Percentiles rank a stretch among this genome's conserved stretches.
phyloP scores from a whole-genome alignment of 1,140 invertebrate genomes.

The Habropoda laboriosa region DNA sequence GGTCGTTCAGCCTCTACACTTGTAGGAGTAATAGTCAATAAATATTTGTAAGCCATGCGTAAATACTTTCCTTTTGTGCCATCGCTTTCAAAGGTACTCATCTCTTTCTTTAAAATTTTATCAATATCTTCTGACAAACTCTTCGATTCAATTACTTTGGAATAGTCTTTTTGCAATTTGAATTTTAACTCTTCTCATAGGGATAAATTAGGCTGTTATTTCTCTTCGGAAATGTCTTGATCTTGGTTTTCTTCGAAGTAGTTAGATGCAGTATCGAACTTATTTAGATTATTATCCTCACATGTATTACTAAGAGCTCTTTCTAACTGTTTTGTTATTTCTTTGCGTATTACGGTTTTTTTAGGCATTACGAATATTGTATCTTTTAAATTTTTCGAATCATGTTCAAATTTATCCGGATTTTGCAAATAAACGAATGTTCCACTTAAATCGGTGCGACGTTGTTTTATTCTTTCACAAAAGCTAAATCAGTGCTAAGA shows the following conservation, averaged over 20 bases:
- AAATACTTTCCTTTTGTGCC: slow-evolving; percentile 58
- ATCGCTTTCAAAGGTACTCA: slow-evolving; percentile 53
- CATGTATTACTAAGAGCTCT: too few relatives aligned
- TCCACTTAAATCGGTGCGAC: slow-evolving; percentile 25
- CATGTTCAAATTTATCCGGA: slow-evolving; percentile 4
- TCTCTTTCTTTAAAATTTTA: slow-evolving; percentile 53
- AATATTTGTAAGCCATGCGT: slow-evolving; percentile 53
- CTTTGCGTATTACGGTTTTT: too few relatives aligned
- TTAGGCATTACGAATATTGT: too few relatives aligned
- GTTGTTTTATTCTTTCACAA: slow-evolving; percentile 42
- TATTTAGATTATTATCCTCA: too few relatives aligned
- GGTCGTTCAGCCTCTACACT: slow-evolving; percentile 66
- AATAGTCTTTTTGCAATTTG: slow-evolving; percentile 20
- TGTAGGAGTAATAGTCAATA: slow-evolving; percentile 58
- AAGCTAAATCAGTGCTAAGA: slow-evolving; percentile 37
- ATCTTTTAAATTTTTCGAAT: too few relatives aligned
- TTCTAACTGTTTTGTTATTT: too few relatives aligned
- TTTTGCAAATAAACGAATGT: slow-evolving; percentile 39
- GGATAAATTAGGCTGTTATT: slow-evolving; percentile 10
- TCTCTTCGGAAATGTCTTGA: slow-evolving; percentile 24
- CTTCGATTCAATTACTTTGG: slow-evolving; percentile 21
- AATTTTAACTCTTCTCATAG: slow-evolving; percentile 29
- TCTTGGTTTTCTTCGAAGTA: not conserved
- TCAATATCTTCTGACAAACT: slow-evolving; percentile 22
- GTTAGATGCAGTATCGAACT: slow-evolving; percentile 21